Base-by-base conservation (phyloP, 1,140 invertebrate species). In the Cydia amplana region DNA sequence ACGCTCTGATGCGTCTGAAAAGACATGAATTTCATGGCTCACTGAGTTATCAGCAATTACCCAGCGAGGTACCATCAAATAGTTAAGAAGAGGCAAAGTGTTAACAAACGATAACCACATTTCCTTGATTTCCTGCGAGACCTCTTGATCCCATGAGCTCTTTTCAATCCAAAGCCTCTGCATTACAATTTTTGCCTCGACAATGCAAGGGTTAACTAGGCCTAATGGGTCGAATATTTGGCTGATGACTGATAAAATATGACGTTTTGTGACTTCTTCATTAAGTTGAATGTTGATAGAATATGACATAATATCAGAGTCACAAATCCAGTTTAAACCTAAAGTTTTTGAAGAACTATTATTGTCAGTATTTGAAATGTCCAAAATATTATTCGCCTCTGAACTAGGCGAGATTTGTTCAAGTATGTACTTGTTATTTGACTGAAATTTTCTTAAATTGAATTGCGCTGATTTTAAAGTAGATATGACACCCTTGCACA, bases 211-310 rank as follows among this genome's bases (percentile, higher is more conserved):
- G 6, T 46, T 46, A 51, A 81, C 40, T 14, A 78, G 49, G 14
- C 80, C 80, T 60, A 81, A 64, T 32, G 76, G 78, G 63, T 81
- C 80, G 73, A 81, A 81, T 23, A 81, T 74, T 75, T 78, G 75
- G 25, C 46, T 73, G 25, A 80, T 74, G 23, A 74, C n/a, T 12
- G 77, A 75, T 28, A 80, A 36, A 18, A 80, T 77, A 32, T 74
- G 9, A 5, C 79, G 49, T 32, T 78, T 80, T 20, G 78, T 79
- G 14, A 77, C 23, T 32, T 74, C 72, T 20, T 74, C 46, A 36
- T 23, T 6, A n/a, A 4, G 16, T 18, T 70, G 18, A 0, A 78
- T 65, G 63, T 73, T 74, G 20, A 78, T 76, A 51, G 32, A 65
- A 74, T 76, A 78, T n/a, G 43, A 32, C 36, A 78, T 74, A 3